These are phyloP conservation scores for Ferrisia virgata DNA, from an alignment of 2,888 invertebrate genomes.

Conservation along the genomic window DNA sequence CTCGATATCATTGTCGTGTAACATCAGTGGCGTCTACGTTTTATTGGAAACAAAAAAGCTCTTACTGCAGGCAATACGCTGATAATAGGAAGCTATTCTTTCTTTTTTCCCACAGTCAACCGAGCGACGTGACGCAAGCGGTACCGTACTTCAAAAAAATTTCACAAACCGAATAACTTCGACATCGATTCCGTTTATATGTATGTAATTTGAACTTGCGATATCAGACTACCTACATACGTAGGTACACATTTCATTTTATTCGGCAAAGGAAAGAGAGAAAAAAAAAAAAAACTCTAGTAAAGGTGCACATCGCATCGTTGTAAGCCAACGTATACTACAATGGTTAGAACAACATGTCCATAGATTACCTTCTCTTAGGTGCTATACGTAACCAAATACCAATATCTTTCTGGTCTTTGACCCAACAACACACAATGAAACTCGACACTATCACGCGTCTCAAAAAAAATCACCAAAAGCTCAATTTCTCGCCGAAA, in stretches of 20 bases:
- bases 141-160: neutral
- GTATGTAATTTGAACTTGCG: neutral
- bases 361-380: neutral
- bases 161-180: neutral
- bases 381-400: neutral
- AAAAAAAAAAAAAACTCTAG: no score
- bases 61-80: constrained; percentile 25
- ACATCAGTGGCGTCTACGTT: constrained; percentile 12
- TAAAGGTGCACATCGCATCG: no score
- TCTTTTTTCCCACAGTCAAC: constrained; percentile 5
- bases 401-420: neutral
- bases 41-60: constrained; percentile 28
- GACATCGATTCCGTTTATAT: constrained; percentile 1
- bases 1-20: constrained; percentile 28
- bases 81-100: constrained; percentile 16
- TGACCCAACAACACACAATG: neutral
- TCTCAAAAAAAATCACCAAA: neutral
- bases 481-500: neutral
- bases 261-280: neutral
- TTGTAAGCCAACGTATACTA: neutral
- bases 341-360: neutral
- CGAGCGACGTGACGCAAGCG: neutral
- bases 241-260: neutral
- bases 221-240: neutral
- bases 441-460: neutral